Base-by-base conservation (phyloP, 1,140 invertebrate genomes). In the Diachasma alloeum region DNA sequence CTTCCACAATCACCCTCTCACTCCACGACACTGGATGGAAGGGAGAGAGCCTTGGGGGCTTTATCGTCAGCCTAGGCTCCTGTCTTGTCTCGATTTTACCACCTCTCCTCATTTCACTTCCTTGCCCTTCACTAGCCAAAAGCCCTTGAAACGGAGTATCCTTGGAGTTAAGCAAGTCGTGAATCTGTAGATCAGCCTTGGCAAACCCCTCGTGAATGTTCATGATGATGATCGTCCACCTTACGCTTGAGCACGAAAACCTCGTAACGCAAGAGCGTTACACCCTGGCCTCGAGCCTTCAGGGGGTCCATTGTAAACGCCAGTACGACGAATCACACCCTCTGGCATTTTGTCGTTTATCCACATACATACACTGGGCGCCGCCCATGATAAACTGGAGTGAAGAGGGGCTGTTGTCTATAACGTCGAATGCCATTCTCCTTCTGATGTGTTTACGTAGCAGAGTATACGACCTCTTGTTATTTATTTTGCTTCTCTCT, bases 311-410 rank as follows among this genome's bases (percentile, higher is more conserved):
- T 37, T 68, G 66, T 39, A 68, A 68, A 68, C 31, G 66, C n/a
- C 66, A 68, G 26, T 26, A 15, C 13, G 24, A 39, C 66, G 66
- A 68, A 68, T 68, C 11, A 31, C 66, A 37, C 31, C 66, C 66
- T 68, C 15, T 66, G 66, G 66, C 66, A 68, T 37, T 68, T 68
- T 68, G 66, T 68, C 66, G 66, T 68, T 68, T 53, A 46, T 13
- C n/a, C 66, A 68, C 31, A 39, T 36, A 68, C 24, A 63, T 56
- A 56, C 15, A 56, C 19, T 8, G 19, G 19, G 2, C n/a, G 15
- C 4, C 48, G 48, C 48, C 48, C 19, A 17, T 1, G 15, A 56
- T 56, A 56, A 17, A 56, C 48, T 15, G 3, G 4, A 42, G 48
- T 19, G 48, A n/a, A n/a, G 44, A 19, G 17, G 48, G 13, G 48